A percentile compares a stretch with the other conserved stretches of the same genome.
phyloP scores from a whole-genome alignment of 2,113 vertebrate genomes.

The Eudyptes chrysolophus region DNA sequence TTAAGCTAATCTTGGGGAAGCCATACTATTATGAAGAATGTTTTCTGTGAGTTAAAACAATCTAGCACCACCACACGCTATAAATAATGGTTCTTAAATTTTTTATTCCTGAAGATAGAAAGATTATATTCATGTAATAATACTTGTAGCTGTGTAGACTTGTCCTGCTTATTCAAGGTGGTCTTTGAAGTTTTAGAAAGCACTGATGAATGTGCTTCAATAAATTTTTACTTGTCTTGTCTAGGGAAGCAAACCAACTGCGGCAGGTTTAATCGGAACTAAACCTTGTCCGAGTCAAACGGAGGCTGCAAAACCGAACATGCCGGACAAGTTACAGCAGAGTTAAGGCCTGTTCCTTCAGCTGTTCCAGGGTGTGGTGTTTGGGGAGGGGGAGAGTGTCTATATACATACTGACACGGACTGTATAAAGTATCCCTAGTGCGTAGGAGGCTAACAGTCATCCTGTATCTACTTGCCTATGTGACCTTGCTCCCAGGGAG shows the following conservation, averaged over 20 bases:
- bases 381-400: neutral
- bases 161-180: slow-evolving; percentile 34
- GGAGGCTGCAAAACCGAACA: slow-evolving; percentile 41
- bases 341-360: slow-evolving; percentile 48
- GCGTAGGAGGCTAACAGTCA: slow-evolving; percentile 4
- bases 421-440: slow-evolving; percentile 9
- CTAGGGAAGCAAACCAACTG: slow-evolving; percentile 29
- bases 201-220: neutral
- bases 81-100: neutral
- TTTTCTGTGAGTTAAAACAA: neutral
- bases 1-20: neutral
- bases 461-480: neutral
- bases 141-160: neutral
- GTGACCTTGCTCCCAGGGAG: slow-evolving; percentile 3
- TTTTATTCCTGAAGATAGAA: slow-evolving; percentile 57
- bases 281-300: neutral
- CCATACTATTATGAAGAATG: neutral
- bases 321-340: slow-evolving; percentile 25
- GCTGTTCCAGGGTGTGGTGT: slow-evolving; percentile 47
- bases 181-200: slow-evolving; percentile 46
- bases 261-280: slow-evolving; percentile 6
- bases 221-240: slow-evolving; percentile 25
- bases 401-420: neutral
- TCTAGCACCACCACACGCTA: neutral
- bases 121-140: slow-evolving; percentile 59